phyloP scores from a whole-genome alignment of 1,140 invertebrate genomes.

The Eurosta solidaginis region DNA sequence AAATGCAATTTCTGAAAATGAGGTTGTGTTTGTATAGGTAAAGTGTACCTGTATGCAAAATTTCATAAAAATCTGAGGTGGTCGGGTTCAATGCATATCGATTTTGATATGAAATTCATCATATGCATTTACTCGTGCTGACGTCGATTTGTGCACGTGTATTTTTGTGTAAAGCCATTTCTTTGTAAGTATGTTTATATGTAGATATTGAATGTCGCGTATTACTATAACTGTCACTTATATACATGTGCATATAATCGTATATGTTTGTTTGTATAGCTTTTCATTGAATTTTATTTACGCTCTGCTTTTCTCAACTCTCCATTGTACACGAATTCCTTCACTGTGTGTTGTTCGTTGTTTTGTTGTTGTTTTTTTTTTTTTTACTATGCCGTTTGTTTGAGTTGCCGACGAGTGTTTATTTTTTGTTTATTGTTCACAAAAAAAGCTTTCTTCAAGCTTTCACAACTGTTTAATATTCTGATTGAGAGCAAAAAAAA shows the following conservation, averaged over 20 bases:
- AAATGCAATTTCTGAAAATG: neutral
- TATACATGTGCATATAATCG: neutral
- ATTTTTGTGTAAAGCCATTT: neutral
- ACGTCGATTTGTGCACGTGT: neutral
- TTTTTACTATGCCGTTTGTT: neutral
- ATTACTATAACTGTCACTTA: neutral
- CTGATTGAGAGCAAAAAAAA: neutral
- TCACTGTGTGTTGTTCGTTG: neutral
- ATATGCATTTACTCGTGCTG: too few relatives aligned
- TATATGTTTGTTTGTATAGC: neutral
- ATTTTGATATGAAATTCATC: too few relatives aligned
- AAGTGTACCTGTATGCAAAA: too few relatives aligned
- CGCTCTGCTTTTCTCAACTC: neutral
- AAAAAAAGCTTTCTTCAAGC: too few relatives aligned
- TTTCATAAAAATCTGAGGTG: too few relatives aligned
- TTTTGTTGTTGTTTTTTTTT: neutral
- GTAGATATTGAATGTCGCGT: neutral
- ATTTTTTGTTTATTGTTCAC: too few relatives aligned
- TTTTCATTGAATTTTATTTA: slow-evolving; percentile 9
- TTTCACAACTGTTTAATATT: too few relatives aligned
- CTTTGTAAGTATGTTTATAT: neutral
- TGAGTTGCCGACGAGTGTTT: neutral
- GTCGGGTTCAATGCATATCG: too few relatives aligned
- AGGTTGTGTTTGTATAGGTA: neutral
- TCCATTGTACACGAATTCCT: neutral